phyloP scores from a whole-genome alignment of 1,140 invertebrate genomes.

The Drosophila sp. region DNA sequence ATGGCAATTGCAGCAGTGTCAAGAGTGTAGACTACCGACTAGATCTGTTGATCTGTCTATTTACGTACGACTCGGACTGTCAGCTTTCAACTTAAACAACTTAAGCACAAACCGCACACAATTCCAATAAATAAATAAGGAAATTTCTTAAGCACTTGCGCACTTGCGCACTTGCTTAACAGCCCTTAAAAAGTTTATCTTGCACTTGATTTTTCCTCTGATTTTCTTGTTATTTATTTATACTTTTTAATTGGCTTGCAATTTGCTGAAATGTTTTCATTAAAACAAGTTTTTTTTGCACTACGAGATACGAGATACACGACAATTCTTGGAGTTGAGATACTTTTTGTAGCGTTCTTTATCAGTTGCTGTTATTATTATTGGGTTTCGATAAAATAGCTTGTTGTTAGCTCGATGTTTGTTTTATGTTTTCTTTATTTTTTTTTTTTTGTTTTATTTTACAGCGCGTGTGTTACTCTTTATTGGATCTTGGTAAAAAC shows the following conservation, averaged over 20 bases:
- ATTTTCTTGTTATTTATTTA: conserved; percentile 20
- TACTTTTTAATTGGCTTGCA: conserved; percentile 53
- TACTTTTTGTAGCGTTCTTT: conserved; percentile 24
- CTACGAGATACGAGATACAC: conserved; percentile 25
- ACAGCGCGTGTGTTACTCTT: conserved; percentile 17
- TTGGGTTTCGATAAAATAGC: conserved; percentile 36
- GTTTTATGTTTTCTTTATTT: too few species aligned
- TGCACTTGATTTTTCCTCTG: conserved; percentile 32
- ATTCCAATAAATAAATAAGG: conserved; percentile 17
- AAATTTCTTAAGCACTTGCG: conserved; percentile 17
- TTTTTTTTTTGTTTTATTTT: conserved; percentile 7
- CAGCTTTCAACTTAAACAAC: conserved; percentile 39
- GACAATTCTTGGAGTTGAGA: conserved; percentile 6
- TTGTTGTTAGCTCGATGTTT: conserved; percentile 19
- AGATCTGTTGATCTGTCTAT: conserved; percentile 2
- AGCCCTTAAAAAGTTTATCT: conserved; percentile 38
- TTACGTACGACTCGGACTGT: neutral
- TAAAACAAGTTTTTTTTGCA: conserved; percentile 35
- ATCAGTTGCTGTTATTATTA: conserved; percentile 40
- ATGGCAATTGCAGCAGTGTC: conserved; percentile 33
- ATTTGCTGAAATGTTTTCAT: conserved; percentile 44
- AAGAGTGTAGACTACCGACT: conserved; percentile 17
- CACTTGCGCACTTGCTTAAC: conserved; percentile 36
- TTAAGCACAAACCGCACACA: conserved; percentile 11
- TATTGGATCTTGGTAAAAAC: conserved; percentile 22